phyloP scores from a whole-genome alignment of 2,888 invertebrate species.

The Spatulosminthurus flaviceps region DNA sequence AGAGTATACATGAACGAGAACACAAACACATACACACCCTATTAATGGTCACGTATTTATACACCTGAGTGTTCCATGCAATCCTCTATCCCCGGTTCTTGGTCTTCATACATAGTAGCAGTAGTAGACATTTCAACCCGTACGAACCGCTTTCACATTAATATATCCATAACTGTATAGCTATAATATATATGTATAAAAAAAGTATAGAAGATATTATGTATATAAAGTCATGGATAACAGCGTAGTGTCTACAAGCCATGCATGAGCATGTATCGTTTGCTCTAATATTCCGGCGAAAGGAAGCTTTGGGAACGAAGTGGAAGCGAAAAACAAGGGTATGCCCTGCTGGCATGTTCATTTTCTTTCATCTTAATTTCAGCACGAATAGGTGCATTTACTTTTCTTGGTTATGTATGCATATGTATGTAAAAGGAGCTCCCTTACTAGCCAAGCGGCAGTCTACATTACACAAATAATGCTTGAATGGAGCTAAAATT shows the following conservation, averaged over 20 bases:
- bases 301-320: slow-evolving; percentile 36
- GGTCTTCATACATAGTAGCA: too few relatives aligned
- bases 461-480: neutral
- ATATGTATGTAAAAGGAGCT: too few relatives aligned
- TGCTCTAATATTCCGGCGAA: slow-evolving; percentile 46
- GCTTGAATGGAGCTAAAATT: slow-evolving; percentile 37
- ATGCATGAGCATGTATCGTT: slow-evolving; percentile 44
- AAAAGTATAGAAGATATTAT: too few relatives aligned
- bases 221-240: neutral
- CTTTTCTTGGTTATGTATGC: too few relatives aligned
- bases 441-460: too few relatives aligned
- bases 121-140: neutral
- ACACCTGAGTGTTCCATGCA: slow-evolving; percentile 27
- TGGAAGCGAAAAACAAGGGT: slow-evolving; percentile 6
- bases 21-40: slow-evolving; percentile 47
- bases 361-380: slow-evolving; percentile 46
- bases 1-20: slow-evolving; percentile 37
- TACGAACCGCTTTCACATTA: too few relatives aligned
- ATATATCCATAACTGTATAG: neutral
- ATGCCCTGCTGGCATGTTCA: slow-evolving; percentile 35
- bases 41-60: slow-evolving; percentile 39
- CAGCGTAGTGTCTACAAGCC: neutral
- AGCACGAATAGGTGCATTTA: slow-evolving; percentile 39
- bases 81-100: neutral
- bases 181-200: neutral